These are phyloP conservation scores for Arctopsyche grandis DNA, from an alignment of 1,140 invertebrate species.

Conservation along the genomic window DNA sequence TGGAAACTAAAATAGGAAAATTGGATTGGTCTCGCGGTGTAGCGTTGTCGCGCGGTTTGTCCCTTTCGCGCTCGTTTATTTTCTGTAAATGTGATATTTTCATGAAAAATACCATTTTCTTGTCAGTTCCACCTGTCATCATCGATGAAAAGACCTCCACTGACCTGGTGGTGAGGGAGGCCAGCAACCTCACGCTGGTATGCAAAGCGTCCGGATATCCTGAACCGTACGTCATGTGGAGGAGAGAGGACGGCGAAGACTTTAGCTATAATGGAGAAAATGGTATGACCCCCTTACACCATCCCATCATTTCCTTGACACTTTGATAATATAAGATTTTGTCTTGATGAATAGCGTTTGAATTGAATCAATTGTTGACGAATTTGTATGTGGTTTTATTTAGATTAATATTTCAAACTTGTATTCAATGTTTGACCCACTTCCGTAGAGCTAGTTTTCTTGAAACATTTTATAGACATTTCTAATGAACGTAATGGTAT, in stretches of 20 bases:
- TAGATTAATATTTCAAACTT: not conserved
- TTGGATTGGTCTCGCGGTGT: no score
- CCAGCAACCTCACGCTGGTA: slow-evolving; percentile 84
- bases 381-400: not conserved
- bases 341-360: no score
- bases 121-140: slow-evolving; percentile 82
- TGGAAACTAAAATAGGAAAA: no score
- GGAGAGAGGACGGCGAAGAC: slow-evolving; percentile 86
- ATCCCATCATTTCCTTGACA: not conserved
- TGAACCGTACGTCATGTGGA: slow-evolving; percentile 91
- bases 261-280: slow-evolving; percentile 86
- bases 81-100: slow-evolving; percentile 27
- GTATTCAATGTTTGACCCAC: no score
- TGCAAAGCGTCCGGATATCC: slow-evolving; percentile 91
- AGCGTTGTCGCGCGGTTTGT: not conserved
- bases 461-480: no score
- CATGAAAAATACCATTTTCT: slow-evolving; percentile 33
- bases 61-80: not conserved
- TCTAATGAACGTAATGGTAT: no score
- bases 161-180: slow-evolving; percentile 92
- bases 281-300: slow-evolving; percentile 64
- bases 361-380: no score
- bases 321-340: not conserved
- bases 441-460: no score
- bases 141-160: slow-evolving; percentile 84